Base-by-base conservation (phyloP, 1,140 invertebrate genomes). In the Camponotus floridanus region DNA sequence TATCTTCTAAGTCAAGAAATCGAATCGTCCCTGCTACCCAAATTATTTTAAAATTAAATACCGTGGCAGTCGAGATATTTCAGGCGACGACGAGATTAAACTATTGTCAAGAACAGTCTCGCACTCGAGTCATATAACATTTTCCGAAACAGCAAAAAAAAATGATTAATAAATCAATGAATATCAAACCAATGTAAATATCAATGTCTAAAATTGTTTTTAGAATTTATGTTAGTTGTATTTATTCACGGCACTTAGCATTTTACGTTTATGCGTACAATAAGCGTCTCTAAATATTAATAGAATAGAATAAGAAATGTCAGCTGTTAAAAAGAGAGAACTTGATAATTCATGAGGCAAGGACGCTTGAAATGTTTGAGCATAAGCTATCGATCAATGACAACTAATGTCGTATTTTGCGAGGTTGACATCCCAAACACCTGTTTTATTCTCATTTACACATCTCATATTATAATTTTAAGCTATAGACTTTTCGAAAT, bases 31-130 rank as follows among this genome's bases (percentile, higher is more conserved):
- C 5, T 80, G 45, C 7, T 31, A 13, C 4, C 2, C 18, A 11
- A 3, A 67, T 31, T 31, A 68, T 55, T 67, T 79, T 67, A 7
- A 79, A 79, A 62, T 76, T 76, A 76, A 76, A 80, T 57, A 80
- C 33, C 9, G 9, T 45, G 21, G n/a, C 31, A 68, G 13, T 31
- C 7, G n/a, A 80, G 64, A 67, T 57, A 80, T 80, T 68, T 80
- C n/a, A 18, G 3, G 21, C 64, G 21, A 65, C 61, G 13, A 65
- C 8, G 48, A 31, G 31, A 70, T 57, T 57, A 31, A 80, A 21
- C 45, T 68, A 57, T 68, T 42, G 26, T 65, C 61, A 18, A 26
- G 3, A 67, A 9, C 18, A 68, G 18, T 68, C 57, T 42, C 6
- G 67, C n/a, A 11, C 13, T 9, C 8, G 8, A 26, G 6, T 33